Percentiles rank a stretch among this genome's conserved stretches.
Conservation (phyloP, 2,888 invertebrate genomes). For the Agrochola litura region DNA sequence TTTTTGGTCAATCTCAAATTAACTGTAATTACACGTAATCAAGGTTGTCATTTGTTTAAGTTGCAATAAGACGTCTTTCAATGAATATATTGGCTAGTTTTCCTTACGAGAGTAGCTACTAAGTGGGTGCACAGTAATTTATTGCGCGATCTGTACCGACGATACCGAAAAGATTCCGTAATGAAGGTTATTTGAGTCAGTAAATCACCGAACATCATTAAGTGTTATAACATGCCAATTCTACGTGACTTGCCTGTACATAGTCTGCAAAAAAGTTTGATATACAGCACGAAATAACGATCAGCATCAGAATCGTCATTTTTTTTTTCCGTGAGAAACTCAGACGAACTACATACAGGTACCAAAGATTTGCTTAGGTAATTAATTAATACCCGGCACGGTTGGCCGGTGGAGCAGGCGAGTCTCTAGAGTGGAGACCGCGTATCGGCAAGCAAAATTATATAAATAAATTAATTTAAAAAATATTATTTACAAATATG, state of each 20-base stretch:
- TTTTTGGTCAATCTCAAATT: conserved; percentile 17
- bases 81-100: conserved; percentile 3
- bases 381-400: too few species aligned
- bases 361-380: too few species aligned
- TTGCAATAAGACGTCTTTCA: conserved; percentile 3
- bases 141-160: conserved; percentile 36
- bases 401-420: too few species aligned
- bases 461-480: too few species aligned
- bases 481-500: too few species aligned
- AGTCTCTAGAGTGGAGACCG: too few species aligned
- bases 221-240: conserved; percentile 66
- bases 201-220: conserved; percentile 70
- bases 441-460: too few species aligned
- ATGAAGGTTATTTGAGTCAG: conserved; percentile 63
- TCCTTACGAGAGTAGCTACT: conserved; percentile 3
- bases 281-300: not conserved
- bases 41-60: conserved; percentile 30
- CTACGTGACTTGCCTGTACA: conserved; percentile 46
- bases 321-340: too few species aligned
- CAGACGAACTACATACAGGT: too few species aligned
- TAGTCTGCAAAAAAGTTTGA: conserved; percentile 3
- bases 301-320: not conserved
- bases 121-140: conserved; percentile 56
- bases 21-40: conserved; percentile 17
- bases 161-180: conserved; percentile 57